Evolutionary conservation across 1,140 invertebrate genomes (phyloP).

Genomic region (Sycophila sp.): DNA sequence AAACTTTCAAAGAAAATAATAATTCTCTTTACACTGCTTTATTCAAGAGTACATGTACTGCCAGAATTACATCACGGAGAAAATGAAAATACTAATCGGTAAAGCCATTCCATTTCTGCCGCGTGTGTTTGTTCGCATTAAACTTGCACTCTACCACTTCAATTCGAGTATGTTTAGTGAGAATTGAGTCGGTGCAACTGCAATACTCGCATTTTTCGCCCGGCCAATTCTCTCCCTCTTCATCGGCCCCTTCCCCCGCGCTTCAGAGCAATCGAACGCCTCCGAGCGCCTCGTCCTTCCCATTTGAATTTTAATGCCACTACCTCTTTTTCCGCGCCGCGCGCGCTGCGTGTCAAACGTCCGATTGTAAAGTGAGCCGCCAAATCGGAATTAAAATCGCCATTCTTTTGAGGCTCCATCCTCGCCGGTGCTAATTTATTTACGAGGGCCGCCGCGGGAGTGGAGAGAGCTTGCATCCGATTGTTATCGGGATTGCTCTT

Average conservation of each 20-base stretch:
- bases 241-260: not conserved
- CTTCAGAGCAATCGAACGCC: not conserved
- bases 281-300: not conserved
- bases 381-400: not conserved
- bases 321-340: not conserved
- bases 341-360: not conserved
- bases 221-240: not conserved
- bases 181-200: not conserved
- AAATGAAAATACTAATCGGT: no score
- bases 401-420: no score
- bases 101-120: no score
- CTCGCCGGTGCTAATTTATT: not conserved
- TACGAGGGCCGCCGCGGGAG: not conserved
- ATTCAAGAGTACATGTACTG: no score
- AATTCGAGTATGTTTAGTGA: not conserved
- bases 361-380: not conserved
- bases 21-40: no score
- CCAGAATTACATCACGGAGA: no score
- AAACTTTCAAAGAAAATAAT: no score
- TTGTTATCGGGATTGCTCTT: no score
- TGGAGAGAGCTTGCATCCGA: no score
- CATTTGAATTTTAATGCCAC: slow-evolving; percentile 23
- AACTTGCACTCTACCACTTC: not conserved
- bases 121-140: no score
- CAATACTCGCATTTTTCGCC: not conserved